Percentiles rank a stretch among this genome's conserved stretches.
Evolutionary conservation across 2,888 invertebrate species (phyloP).

Genomic region (Tromatobia lineatoria): DNA sequence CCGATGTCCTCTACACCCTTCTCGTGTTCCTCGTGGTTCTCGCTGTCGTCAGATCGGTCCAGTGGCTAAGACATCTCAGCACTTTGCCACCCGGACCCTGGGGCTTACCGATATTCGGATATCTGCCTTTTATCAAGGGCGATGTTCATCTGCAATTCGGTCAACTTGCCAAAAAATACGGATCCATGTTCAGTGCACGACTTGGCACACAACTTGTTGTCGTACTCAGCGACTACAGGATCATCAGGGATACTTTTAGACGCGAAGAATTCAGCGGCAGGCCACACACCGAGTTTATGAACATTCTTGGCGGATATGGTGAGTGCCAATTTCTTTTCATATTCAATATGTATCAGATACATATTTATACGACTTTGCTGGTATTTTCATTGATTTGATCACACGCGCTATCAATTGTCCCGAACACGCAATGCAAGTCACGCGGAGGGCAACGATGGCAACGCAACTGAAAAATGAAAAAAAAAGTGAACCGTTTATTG

Average conservation of each 20-base stretch:
- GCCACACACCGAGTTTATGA: constrained; percentile 94
- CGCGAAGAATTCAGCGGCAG: constrained; percentile 95
- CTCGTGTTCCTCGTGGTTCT: constrained; percentile 86
- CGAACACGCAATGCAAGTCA: neutral
- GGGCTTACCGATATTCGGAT: constrained; percentile 94
- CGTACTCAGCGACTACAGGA: constrained; percentile 94
- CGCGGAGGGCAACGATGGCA: neutral
- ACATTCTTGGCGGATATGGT: constrained; percentile 96
- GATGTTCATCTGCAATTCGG: constrained; percentile 92
- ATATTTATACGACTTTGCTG: too few species aligned
- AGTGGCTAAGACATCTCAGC: constrained; percentile 81
- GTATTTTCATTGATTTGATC: neutral
- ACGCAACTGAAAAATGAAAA: neutral
- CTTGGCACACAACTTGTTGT: constrained; percentile 94
- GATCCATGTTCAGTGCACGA: constrained; percentile 92
- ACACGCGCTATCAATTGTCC: neutral
- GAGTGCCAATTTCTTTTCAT: constrained; percentile 85
- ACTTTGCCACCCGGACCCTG: constrained; percentile 95
- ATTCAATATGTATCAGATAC: constrained; percentile 63
- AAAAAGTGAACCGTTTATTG: neutral
- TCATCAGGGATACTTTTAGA: constrained; percentile 94
- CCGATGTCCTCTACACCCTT: constrained; percentile 81
- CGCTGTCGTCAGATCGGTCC: constrained; percentile 82
- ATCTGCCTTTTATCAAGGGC: constrained; percentile 92
- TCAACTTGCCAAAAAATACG: constrained; percentile 92